A percentile compares a stretch with the other conserved stretches of the same genome.
phyloP scores from a whole-genome alignment of 2,888 invertebrate genomes.

The Peribatodes rhomboidaria region DNA sequence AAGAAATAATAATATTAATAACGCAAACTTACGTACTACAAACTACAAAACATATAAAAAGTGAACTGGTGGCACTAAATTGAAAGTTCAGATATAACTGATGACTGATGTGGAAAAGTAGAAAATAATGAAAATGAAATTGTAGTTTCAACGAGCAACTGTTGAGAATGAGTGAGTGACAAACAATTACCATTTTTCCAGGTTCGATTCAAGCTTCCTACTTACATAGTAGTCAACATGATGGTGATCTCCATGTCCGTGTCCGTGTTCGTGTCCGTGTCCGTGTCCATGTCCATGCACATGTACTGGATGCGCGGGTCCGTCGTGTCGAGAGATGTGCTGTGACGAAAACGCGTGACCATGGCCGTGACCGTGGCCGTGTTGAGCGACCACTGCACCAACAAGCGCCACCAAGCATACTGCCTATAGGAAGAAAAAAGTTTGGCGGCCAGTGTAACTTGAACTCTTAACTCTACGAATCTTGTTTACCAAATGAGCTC shows the following conservation, averaged over 20 bases:
- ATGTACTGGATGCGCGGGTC: slow-evolving; percentile 52
- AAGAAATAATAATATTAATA: too few relatives aligned
- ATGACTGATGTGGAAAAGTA: too few relatives aligned
- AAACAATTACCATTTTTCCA: too few relatives aligned
- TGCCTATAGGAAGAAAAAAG: slow-evolving; percentile 47
- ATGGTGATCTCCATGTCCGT: slow-evolving; percentile 37
- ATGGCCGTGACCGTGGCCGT: slow-evolving; percentile 62
- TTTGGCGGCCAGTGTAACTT: background rate
- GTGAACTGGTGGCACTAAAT: too few relatives aligned
- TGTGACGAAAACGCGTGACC: slow-evolving; percentile 58
- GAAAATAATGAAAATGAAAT: too few relatives aligned
- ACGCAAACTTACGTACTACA: too few relatives aligned
- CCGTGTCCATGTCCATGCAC: slow-evolving; percentile 69
- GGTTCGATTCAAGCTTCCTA: too few relatives aligned
- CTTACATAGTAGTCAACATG: slow-evolving; percentile 54
- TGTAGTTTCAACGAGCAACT: too few relatives aligned
- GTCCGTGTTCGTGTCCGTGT: slow-evolving; percentile 40
- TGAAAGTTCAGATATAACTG: too few relatives aligned
- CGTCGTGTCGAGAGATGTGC: slow-evolving; percentile 55
- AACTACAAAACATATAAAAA: too few relatives aligned
- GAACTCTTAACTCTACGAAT: background rate
- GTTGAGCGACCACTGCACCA: slow-evolving; percentile 58
- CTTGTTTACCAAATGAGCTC: background rate
- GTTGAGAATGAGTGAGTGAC: too few relatives aligned
- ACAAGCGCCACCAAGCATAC: slow-evolving; percentile 60